Evolutionary conservation across 2,113 vertebrate species (phyloP), one percentile per base, ranked within the genome.

Genomic region (Leucoraja erinaceus): DNA sequence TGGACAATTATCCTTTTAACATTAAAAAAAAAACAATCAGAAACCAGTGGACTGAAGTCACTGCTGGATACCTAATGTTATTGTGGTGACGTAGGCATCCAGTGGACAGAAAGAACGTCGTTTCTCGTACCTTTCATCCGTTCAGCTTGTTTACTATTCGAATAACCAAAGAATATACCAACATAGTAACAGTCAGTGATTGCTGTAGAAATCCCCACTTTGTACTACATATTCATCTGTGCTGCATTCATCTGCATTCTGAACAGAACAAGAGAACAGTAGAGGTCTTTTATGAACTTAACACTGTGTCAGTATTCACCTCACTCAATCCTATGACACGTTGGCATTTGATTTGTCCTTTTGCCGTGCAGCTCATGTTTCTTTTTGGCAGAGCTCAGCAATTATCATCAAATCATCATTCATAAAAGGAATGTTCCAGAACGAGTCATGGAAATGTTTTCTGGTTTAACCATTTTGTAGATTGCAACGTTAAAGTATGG

Each of bases 301-400:
- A 68, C 63, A 72, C 14, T 70, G 66, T 90, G 90, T 70, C 72
- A 91, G 66, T 72, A 72, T 72, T 91, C 33, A 54, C 66, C 83
- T 88, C 59, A 86, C 83, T 63, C 38, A 91, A 74, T 91, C 22
- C 68, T 74, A 28, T 91, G 38, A 54, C 66, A 72, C 33, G 63
- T 72, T 91, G 68, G 90, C 68, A 72, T 28, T 74, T 91, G 10
- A 72, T 74, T 91, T 70, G 66, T 91, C 90, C 86, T 68, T 91
- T 91, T 47, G 63, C 33, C 20, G 47, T 54, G 22, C 38, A 91
- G 20, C 63, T 90, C 33, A 54, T 72, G 47, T 91, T 72, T 74
- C 90, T 88, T 31, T 66, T 88, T 72, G 68, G 66, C 66, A 72
- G 70, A 54, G 33, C 33, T 28, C 22, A 72, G 20, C 20, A 47